Evolutionary conservation across 2,888 invertebrate genomes (phyloP).

Genomic region (Ferdinandea cuprea): DNA sequence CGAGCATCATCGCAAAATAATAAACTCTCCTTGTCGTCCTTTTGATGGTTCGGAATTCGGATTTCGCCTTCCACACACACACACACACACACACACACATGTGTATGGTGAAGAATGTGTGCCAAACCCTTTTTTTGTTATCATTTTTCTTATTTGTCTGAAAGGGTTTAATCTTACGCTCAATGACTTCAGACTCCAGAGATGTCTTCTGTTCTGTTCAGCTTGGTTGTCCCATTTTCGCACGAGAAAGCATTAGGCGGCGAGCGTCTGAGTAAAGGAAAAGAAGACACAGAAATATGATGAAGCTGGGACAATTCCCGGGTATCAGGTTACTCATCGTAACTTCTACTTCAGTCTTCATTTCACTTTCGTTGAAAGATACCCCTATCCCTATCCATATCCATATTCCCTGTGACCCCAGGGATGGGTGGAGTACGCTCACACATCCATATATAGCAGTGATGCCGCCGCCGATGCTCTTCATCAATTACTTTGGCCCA

Average conservation of each 20-base stretch:
- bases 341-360: slow-evolving; percentile 31
- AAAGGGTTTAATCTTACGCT: slow-evolving; percentile 72
- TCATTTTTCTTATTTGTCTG: slow-evolving; percentile 50
- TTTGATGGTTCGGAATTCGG: slow-evolving; percentile 14
- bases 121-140: slow-evolving; percentile 3
- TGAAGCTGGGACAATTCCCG: slow-evolving; percentile 40
- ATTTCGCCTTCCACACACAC: slow-evolving; percentile 7
- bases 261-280: neutral
- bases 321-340: slow-evolving; percentile 46
- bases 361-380: slow-evolving; percentile 55
- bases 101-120: neutral
- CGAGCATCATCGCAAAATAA: slow-evolving; percentile 59
- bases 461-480: slow-evolving; percentile 15
- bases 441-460: too few relatives aligned
- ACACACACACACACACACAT: neutral
- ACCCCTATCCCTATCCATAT: too few relatives aligned
- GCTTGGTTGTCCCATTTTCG: slow-evolving; percentile 37
- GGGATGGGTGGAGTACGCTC: neutral
- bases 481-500: slow-evolving; percentile 66
- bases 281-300: slow-evolving; percentile 39
- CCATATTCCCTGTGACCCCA: slow-evolving; percentile 31
- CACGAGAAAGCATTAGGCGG: slow-evolving; percentile 55
- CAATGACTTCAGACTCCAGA: slow-evolving; percentile 51
- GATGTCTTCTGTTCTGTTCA: slow-evolving; percentile 28
- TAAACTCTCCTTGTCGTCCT: slow-evolving; percentile 43